A percentile compares a stretch with the other conserved stretches of the same genome.
phyloP scores from a whole-genome alignment of 2,113 vertebrate genomes.

The Trichomycterus rosablanca region DNA sequence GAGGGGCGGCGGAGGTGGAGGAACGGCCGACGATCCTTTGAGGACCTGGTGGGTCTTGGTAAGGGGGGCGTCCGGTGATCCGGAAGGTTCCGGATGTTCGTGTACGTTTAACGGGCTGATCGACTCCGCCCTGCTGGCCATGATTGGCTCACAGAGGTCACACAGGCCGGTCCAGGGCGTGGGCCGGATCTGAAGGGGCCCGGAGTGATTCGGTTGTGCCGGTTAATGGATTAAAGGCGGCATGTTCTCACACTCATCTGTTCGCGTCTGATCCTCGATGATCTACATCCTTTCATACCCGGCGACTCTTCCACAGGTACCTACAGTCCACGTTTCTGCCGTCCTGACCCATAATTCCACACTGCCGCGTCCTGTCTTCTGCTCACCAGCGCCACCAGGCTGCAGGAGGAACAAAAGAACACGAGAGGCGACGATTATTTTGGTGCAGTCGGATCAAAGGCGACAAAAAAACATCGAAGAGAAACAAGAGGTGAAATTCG shows the following conservation, averaged over 20 bases:
- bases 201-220: neutral
- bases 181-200: neutral
- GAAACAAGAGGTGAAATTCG: too few relatives aligned
- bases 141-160: conserved; percentile 67
- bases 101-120: conserved; percentile 78
- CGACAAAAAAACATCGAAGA: conserved; percentile 24
- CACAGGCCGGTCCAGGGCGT: conserved; percentile 34
- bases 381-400: too few relatives aligned
- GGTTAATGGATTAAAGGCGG: neutral
- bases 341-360: conserved; percentile 41
- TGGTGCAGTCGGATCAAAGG: conserved; percentile 46
- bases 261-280: neutral
- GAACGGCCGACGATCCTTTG: neutral
- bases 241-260: conserved; percentile 20
- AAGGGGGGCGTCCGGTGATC: conserved; percentile 1
- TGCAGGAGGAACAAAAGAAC: conserved; percentile 50
- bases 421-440: conserved; percentile 53
- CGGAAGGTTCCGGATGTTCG: conserved; percentile 12
- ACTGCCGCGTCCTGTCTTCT: too few relatives aligned
- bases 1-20: conserved; percentile 43
- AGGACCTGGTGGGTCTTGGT: neutral
- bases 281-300: conserved; percentile 1
- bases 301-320: conserved; percentile 42
- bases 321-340: conserved; percentile 41
- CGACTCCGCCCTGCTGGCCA: conserved; percentile 81